Conservation (phyloP, 2,113 vertebrate species). For the Dolichotis patagonum region DNA sequence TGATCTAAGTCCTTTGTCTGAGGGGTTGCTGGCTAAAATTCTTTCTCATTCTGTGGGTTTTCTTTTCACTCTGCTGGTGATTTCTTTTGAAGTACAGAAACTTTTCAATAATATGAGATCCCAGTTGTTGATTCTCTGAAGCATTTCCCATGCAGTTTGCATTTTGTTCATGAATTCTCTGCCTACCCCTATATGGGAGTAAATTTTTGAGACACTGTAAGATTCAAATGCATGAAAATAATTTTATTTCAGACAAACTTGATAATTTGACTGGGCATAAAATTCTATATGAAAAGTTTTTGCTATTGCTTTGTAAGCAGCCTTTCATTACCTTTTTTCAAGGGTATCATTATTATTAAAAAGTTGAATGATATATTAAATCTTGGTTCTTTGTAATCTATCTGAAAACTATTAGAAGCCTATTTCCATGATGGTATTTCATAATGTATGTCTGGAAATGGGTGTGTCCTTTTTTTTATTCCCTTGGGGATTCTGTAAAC, state of each 20-base stretch:
- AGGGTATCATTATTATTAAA: background rate
- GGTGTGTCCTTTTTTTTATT: background rate
- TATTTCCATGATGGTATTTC: background rate
- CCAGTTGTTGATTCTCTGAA: too few species aligned
- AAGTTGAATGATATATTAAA: background rate
- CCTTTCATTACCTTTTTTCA: background rate
- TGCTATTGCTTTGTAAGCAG: background rate
- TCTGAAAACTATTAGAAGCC: background rate
- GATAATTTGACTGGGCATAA: background rate
- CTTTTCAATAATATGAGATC: too few species aligned
- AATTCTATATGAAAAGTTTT: slow-evolving; percentile 14
- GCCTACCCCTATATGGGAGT: too few species aligned
- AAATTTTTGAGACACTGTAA: background rate
- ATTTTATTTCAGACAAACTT: slow-evolving; percentile 30
- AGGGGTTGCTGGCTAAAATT: too few species aligned
- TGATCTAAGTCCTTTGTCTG: too few species aligned
- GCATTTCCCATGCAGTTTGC: too few species aligned
- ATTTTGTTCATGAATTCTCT: too few species aligned
- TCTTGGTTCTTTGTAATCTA: background rate
- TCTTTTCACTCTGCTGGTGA: too few species aligned
- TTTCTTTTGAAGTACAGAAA: too few species aligned
- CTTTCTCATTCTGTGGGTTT: too few species aligned
- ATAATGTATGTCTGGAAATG: background rate
- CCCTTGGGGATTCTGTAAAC: background rate
- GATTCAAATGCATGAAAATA: background rate